Conservation (phyloP, 2,888 invertebrate genomes). For the Erebia epiphron region DNA sequence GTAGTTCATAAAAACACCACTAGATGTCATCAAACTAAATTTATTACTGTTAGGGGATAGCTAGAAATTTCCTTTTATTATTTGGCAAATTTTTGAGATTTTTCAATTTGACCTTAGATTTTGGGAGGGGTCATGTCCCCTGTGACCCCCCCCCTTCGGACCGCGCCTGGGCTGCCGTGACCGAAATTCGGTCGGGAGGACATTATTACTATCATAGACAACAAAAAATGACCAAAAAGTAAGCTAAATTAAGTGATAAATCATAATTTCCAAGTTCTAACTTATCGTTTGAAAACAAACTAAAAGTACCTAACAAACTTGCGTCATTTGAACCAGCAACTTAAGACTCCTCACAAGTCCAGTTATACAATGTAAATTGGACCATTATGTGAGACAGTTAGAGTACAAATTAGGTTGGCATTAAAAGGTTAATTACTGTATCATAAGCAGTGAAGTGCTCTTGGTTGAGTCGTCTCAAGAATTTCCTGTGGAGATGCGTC, state of each 20-base stretch:
- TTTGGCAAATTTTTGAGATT: no score
- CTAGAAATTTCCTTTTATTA: no score
- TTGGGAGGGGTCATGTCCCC: no score
- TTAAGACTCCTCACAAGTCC: not conserved
- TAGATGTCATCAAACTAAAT: no score
- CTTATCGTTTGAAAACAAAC: slow-evolving; percentile 2
- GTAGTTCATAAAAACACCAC: no score
- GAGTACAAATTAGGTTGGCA: slow-evolving; percentile 2
- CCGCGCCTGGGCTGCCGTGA: no score
- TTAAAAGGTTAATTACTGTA: slow-evolving; percentile 22
- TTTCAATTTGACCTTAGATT: no score
- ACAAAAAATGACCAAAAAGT: not conserved
- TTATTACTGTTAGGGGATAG: no score
- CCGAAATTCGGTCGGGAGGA: no score
- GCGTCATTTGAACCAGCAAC: not conserved
- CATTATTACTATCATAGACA: not conserved
- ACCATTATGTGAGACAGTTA: not conserved
- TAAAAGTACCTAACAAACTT: slow-evolving; percentile 6
- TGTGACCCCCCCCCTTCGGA: no score
- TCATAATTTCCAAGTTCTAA: slow-evolving; percentile 9
- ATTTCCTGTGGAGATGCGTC: slow-evolving; percentile 17
- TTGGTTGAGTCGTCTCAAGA: slow-evolving; percentile 24
- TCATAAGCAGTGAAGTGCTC: slow-evolving; percentile 19
- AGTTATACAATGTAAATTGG: slow-evolving; percentile 5
- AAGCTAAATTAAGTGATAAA: not conserved